Conservation (phyloP, 2,797 vertebrate species). For the Melanotaenia boesemani region DNA sequence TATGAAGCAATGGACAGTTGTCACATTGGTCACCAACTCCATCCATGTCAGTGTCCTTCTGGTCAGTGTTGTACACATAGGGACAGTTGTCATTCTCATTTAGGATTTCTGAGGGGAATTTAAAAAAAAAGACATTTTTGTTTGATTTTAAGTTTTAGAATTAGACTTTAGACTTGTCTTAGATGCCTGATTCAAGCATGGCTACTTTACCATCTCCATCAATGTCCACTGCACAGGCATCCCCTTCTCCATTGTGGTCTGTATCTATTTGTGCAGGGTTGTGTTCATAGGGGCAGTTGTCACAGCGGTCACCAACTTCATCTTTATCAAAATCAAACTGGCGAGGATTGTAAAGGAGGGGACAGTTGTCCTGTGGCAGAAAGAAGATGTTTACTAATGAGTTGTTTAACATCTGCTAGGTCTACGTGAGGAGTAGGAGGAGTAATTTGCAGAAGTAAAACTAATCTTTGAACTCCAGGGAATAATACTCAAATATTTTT, state of each 20-base stretch:
- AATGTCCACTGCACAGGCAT: slow-evolving; percentile 96
- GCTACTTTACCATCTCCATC: slow-evolving; percentile 93
- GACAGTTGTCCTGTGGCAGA: slow-evolving; percentile 91
- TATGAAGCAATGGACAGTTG: slow-evolving; percentile 95
- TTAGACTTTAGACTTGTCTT: not conserved
- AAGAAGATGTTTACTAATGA: not conserved
- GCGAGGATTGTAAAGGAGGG: slow-evolving; percentile 95
- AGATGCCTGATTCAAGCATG: not conserved
- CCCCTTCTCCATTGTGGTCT: slow-evolving; percentile 93
- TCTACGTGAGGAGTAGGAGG: not conserved
- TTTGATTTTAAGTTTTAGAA: not conserved
- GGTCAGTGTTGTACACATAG: slow-evolving; percentile 95
- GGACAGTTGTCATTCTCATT: slow-evolving; percentile 97
- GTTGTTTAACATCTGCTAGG: not conserved
- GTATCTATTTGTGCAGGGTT: slow-evolving; percentile 98
- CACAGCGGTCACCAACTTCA: slow-evolving; percentile 96
- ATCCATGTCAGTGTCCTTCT: slow-evolving; percentile 95
- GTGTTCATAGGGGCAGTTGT: slow-evolving; percentile 97
- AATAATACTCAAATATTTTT: not conserved
- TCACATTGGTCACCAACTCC: slow-evolving; percentile 98
- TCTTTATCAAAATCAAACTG: slow-evolving; percentile 98
- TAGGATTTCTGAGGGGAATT: slow-evolving; percentile 85
- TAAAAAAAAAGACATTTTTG: not conserved
- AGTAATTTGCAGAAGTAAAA: not conserved
- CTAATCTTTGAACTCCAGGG: not conserved